A percentile compares a stretch with the other conserved stretches of the same genome.
Evolutionary conservation across 2,888 invertebrate species (phyloP).

Genomic region (Cheilosia soror): DNA sequence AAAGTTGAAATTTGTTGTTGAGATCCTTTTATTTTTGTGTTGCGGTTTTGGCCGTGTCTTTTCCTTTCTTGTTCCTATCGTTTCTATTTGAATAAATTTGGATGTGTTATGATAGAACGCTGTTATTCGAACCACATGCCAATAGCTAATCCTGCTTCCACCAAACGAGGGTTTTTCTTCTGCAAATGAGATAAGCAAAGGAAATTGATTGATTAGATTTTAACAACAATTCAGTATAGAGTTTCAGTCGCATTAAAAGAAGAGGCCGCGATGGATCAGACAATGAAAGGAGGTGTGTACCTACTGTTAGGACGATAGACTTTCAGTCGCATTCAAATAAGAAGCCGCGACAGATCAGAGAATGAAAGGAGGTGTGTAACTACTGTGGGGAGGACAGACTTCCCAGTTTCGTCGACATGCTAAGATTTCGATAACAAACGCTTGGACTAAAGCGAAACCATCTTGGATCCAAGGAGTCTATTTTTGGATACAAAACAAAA

Average conservation of each 20-base stretch:
- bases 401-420: no score
- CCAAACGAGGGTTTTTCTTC: constrained; percentile 63
- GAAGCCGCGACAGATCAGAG: background rate
- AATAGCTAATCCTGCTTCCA: constrained; percentile 62
- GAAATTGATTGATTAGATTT: constrained; percentile 65
- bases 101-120: constrained; percentile 58
- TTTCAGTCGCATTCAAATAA: constrained; percentile 27
- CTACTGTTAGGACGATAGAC: background rate
- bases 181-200: constrained; percentile 58
- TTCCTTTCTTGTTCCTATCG: constrained; percentile 41
- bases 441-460: no score
- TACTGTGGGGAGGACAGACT: no score
- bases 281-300: background rate
- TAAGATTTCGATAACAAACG: no score
- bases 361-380: no score
- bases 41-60: no score
- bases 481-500: no score
- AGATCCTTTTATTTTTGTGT: constrained; percentile 19
- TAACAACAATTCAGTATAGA: constrained; percentile 5
- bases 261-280: background rate
- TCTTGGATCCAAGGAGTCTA: no score
- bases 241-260: constrained; percentile 28
- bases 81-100: constrained; percentile 61
- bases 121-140: constrained; percentile 72
- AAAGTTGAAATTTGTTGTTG: constrained; percentile 1